Conservation (phyloP, 2,113 vertebrate species). For the Festucalex cinctus region DNA sequence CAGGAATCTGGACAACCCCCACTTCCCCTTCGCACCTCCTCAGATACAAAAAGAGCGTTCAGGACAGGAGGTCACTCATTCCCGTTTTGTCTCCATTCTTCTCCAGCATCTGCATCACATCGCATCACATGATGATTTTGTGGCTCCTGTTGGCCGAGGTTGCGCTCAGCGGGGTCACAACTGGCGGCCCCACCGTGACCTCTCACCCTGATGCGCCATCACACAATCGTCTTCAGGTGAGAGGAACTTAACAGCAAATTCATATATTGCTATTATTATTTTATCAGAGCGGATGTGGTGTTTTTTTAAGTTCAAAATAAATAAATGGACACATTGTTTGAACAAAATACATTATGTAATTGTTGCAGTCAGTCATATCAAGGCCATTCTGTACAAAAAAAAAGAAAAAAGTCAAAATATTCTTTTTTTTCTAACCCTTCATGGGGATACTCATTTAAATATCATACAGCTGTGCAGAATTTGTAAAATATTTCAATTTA, state of each 20-base stretch:
- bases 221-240: slow-evolving; percentile 38
- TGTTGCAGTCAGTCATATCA: slow-evolving; percentile 24
- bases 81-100: slow-evolving; percentile 11
- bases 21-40: slow-evolving; percentile 5
- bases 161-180: slow-evolving; percentile 23
- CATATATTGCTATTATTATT: too few relatives aligned
- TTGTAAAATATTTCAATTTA: neutral
- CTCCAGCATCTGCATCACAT: slow-evolving; percentile 2
- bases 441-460: neutral
- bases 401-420: slow-evolving; percentile 32
- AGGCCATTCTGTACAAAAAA: slow-evolving; percentile 55
- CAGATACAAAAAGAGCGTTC: slow-evolving; percentile 34
- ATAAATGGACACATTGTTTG: neutral
- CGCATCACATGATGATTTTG: slow-evolving; percentile 32
- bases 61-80: slow-evolving; percentile 30
- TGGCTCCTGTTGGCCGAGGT: slow-evolving; percentile 26
- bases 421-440: neutral
- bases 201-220: neutral
- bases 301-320: neutral
- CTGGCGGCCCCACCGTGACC: slow-evolving; percentile 11
- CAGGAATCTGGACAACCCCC: slow-evolving; percentile 45
- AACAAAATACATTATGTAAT: slow-evolving; percentile 13
- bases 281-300: neutral
- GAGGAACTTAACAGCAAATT: neutral
- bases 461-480: neutral